phyloP scores from a whole-genome alignment of 1,140 invertebrate genomes.

The Trichoplusia ni region DNA sequence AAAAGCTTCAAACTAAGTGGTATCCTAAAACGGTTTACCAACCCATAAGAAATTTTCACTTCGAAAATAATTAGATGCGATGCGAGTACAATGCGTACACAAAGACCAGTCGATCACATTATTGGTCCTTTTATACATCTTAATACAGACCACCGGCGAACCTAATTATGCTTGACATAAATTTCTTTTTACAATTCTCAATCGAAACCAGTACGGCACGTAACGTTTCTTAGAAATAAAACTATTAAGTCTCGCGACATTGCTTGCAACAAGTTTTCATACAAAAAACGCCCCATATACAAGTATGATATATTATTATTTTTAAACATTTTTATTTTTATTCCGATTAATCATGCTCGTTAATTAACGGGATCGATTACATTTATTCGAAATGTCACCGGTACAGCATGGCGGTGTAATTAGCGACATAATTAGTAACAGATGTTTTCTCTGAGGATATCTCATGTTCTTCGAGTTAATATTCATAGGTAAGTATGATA shows the following conservation, averaged over 20 bases:
- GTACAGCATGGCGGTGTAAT: slow-evolving; percentile 38
- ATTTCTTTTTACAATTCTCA: background rate
- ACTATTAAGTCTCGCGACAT: background rate
- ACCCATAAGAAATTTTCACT: no score
- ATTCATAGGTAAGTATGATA: background rate
- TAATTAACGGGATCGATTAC: slow-evolving; percentile 51
- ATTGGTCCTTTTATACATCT: background rate
- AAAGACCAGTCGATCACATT: background rate
- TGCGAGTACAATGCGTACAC: background rate
- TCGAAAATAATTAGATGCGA: no score
- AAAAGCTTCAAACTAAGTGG: no score
- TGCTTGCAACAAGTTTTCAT: background rate
- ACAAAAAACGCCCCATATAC: slow-evolving; percentile 5
- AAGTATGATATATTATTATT: slow-evolving; percentile 19
- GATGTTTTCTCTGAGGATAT: slow-evolving; percentile 7
- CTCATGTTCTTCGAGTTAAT: slow-evolving; percentile 1
- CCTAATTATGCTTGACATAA: background rate
- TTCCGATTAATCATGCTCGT: slow-evolving; percentile 47
- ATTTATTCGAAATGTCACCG: slow-evolving; percentile 51
- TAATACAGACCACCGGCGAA: background rate
- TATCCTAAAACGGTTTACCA: no score
- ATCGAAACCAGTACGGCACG: slow-evolving; percentile 1
- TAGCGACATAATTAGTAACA: slow-evolving; percentile 32
- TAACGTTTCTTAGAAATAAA: slow-evolving; percentile 14
- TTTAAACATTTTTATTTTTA: slow-evolving; percentile 30